A percentile compares a stretch with the other conserved stretches of the same genome.
Conservation (phyloP, 2,797 vertebrate genomes). For the Fratercula arctica region DNA sequence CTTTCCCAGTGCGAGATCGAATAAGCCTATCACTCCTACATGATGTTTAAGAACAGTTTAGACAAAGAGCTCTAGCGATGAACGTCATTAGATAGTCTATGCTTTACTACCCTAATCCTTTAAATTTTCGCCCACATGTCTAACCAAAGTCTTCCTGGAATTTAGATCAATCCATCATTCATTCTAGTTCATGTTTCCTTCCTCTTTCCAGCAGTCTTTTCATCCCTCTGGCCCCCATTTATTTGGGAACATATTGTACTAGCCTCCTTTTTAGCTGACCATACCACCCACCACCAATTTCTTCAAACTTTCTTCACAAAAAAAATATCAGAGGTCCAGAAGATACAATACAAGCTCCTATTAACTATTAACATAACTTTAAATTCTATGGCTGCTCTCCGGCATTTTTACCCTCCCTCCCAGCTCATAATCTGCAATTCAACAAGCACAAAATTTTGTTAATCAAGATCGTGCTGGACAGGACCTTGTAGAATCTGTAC, state of each 20-base stretch:
- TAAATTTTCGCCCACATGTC: neutral
- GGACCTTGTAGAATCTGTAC: neutral
- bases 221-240: neutral
- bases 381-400: neutral
- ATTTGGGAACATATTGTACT: neutral
- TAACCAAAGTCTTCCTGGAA: neutral
- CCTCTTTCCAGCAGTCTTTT: neutral
- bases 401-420: neutral
- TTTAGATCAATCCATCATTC: neutral
- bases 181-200: neutral
- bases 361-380: neutral
- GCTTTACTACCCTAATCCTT: neutral
- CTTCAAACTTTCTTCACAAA: neutral
- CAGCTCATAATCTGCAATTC: neutral
- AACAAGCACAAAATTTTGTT: neutral
- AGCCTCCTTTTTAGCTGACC: neutral
- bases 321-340: neutral
- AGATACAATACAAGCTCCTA: neutral
- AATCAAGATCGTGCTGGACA: neutral
- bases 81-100: neutral
- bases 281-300: neutral
- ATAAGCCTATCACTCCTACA: neutral
- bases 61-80: neutral
- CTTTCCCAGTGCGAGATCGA: neutral
- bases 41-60: neutral